Percentiles rank a stretch among this genome's conserved stretches.
Evolutionary conservation across 1,140 invertebrate species (phyloP).

Genomic region (Eumeta japonica): DNA sequence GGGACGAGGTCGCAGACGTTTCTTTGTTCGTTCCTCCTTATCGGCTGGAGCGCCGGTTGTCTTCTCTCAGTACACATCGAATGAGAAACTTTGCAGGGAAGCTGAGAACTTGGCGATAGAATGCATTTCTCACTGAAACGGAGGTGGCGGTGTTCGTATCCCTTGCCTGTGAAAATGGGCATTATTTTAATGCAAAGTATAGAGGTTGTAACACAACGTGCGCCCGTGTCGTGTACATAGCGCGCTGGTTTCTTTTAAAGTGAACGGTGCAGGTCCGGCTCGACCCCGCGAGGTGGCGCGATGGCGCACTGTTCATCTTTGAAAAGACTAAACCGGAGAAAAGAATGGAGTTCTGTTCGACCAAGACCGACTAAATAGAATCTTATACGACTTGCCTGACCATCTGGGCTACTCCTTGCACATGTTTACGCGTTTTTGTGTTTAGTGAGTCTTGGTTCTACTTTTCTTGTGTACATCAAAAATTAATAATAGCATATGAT

Average conservation of each 20-base stretch:
- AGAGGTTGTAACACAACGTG: slow-evolving; percentile 67
- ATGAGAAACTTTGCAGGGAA: slow-evolving; percentile 55
- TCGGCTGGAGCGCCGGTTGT: too few species aligned
- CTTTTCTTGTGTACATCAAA: slow-evolving; percentile 37
- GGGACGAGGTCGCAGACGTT: too few species aligned
- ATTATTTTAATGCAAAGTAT: slow-evolving; percentile 89
- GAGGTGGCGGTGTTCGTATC: slow-evolving; percentile 48
- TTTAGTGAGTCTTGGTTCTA: slow-evolving; percentile 60
- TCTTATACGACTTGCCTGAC: slow-evolving; percentile 29
- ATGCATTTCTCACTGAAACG: slow-evolving; percentile 49
- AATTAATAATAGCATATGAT: too few species aligned
- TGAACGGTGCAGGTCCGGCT: slow-evolving; percentile 53
- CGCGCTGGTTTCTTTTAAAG: slow-evolving; percentile 55
- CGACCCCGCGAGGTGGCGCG: slow-evolving; percentile 21
- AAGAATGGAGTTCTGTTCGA: slow-evolving; percentile 55
- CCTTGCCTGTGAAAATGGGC: slow-evolving; percentile 70
- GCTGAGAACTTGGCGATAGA: slow-evolving; percentile 52
- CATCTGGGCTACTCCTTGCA: slow-evolving; percentile 22
- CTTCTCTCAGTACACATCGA: slow-evolving; percentile 42
- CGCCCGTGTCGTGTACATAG: slow-evolving; percentile 30
- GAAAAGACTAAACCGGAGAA: slow-evolving; percentile 52
- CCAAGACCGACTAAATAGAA: slow-evolving; percentile 58
- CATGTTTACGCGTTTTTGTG: slow-evolving; percentile 43
- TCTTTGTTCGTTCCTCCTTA: too few species aligned
- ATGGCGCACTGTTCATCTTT: slow-evolving; percentile 54